Evolutionary conservation across 1,140 invertebrate genomes (phyloP).

Genomic region (Antheraea mylitta): DNA sequence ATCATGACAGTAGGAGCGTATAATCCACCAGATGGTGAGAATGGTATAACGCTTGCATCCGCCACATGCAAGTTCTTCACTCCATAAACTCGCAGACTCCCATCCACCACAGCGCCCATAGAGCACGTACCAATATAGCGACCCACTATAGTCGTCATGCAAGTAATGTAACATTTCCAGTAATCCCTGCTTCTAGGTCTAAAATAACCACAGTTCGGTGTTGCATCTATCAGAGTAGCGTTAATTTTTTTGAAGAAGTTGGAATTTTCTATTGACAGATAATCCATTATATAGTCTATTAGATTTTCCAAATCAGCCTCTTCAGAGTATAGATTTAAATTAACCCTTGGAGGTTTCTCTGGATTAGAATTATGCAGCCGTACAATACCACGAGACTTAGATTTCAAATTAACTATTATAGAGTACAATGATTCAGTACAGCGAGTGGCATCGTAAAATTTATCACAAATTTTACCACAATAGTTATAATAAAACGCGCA

Average conservation of each 20-base stretch:
- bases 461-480: not conserved
- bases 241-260: slow-evolving; percentile 10
- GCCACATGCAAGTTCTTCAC: slow-evolving; percentile 6
- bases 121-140: slow-evolving; percentile 76
- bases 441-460: not conserved
- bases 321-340: not conserved
- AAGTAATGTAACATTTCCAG: slow-evolving; percentile 57
- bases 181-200: slow-evolving; percentile 17
- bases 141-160: slow-evolving; percentile 50
- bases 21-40: not conserved
- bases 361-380: not conserved
- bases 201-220: not conserved
- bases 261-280: slow-evolving; percentile 11
- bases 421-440: not conserved
- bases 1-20: slow-evolving; percentile 8
- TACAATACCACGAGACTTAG: slow-evolving; percentile 6
- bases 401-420: not conserved
- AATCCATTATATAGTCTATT: not conserved
- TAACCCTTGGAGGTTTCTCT: slow-evolving; percentile 1
- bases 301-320: not conserved
- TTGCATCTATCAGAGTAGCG: slow-evolving; percentile 21
- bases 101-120: slow-evolving; percentile 76
- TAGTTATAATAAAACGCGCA: slow-evolving; percentile 1
- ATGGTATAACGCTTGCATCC: slow-evolving; percentile 4
- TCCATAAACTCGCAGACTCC: slow-evolving; percentile 33